Percentiles rank a stretch among this genome's conserved stretches.
Evolutionary conservation across 2,113 vertebrate species (phyloP).

Genomic region (Geococcyx californianus): DNA sequence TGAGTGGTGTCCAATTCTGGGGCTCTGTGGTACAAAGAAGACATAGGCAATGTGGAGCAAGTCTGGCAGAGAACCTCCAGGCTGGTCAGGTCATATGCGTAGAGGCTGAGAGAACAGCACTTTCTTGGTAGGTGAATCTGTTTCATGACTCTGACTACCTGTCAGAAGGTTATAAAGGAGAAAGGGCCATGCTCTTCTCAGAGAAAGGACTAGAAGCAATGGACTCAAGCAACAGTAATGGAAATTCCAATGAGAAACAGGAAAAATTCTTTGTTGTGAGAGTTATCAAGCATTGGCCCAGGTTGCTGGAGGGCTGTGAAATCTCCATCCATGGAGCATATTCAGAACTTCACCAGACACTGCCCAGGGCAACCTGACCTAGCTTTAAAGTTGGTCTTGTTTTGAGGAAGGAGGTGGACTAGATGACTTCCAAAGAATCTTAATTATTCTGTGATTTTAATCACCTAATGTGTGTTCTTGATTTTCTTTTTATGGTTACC

Average conservation of each 20-base stretch:
- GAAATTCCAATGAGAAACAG: neutral
- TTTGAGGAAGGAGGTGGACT: neutral
- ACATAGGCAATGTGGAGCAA: neutral
- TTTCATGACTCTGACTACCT: neutral
- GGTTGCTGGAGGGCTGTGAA: neutral
- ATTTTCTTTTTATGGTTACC: neutral
- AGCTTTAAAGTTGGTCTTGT: neutral
- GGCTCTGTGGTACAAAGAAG: neutral
- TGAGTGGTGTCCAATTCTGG: neutral
- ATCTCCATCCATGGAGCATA: neutral
- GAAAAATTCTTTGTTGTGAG: neutral
- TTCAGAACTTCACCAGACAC: neutral
- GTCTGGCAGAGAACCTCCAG: neutral
- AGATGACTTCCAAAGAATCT: neutral
- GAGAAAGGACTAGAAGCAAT: neutral
- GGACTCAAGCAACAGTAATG: neutral
- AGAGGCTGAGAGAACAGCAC: neutral
- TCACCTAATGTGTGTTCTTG: neutral
- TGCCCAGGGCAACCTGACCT: neutral
- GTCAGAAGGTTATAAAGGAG: neutral
- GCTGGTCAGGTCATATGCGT: neutral
- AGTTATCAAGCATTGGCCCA: neutral
- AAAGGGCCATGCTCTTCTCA: neutral
- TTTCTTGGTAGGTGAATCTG: neutral
- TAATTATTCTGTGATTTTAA: neutral